phyloP scores from a whole-genome alignment of 2,113 vertebrate genomes.

The Todiramphus chloris region DNA sequence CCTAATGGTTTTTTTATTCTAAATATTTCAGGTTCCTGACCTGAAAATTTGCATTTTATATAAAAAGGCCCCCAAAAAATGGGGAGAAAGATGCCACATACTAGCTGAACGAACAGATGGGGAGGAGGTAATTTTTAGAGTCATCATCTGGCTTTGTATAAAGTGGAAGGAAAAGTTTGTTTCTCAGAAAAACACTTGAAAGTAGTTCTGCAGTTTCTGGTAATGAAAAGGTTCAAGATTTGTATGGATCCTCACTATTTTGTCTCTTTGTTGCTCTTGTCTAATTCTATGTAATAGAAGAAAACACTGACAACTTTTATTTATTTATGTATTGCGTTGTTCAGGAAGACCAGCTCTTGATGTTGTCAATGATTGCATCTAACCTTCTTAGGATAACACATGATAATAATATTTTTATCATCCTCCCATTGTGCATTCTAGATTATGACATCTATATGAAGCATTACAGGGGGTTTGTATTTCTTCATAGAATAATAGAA shows the following conservation, averaged over 20 bases:
- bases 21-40: not conserved
- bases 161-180: not conserved
- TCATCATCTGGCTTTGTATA: slow-evolving; percentile 5
- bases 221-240: not conserved
- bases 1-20: not conserved
- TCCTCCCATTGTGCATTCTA: not conserved
- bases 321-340: not conserved
- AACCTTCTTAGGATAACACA: not conserved
- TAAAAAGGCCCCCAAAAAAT: not conserved
- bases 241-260: not conserved
- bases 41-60: not conserved
- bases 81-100: not conserved
- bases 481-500: not conserved
- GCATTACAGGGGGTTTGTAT: not conserved
- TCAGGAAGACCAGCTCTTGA: not conserved
- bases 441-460: not conserved
- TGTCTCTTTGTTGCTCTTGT: not conserved
- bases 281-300: not conserved
- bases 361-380: not conserved
- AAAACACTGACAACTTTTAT: not conserved
- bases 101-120: slow-evolving; percentile 30
- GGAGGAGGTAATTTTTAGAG: not conserved
- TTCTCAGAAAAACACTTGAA: not conserved
- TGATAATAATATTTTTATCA: not conserved
- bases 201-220: not conserved